Percentiles rank a stretch among this genome's conserved stretches.
These are phyloP conservation scores for Polymixis lichenea DNA, from an alignment of 2,888 invertebrate genomes.

Conservation along the genomic window DNA sequence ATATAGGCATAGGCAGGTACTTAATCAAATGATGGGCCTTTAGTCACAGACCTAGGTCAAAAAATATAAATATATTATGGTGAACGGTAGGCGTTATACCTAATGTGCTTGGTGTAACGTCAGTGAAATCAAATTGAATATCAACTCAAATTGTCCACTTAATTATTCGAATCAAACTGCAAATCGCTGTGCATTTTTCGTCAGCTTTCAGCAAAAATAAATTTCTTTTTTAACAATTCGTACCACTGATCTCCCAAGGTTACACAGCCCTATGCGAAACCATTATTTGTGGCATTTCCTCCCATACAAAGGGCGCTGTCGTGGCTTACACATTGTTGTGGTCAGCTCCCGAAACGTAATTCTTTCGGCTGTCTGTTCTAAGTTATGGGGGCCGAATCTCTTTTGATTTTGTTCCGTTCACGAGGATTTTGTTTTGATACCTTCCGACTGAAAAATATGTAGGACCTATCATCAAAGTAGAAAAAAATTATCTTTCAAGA, in stretches of 20 bases:
- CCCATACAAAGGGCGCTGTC: conserved; percentile 49
- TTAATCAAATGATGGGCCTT: background rate
- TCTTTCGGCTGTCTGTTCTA: conserved; percentile 44
- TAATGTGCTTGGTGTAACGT: too few species aligned
- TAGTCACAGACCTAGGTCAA: background rate
- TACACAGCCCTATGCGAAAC: conserved; percentile 19
- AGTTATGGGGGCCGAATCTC: conserved; percentile 35
- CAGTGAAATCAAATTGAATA: background rate
- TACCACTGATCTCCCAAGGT: background rate
- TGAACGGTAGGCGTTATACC: too few species aligned
- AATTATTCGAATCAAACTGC: background rate
- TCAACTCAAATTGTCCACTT: background rate
- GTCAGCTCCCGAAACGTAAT: conserved; percentile 54
- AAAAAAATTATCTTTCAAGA: too few species aligned
- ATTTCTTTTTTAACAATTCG: background rate
- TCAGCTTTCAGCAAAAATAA: background rate
- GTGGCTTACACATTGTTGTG: conserved; percentile 56
- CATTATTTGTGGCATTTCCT: conserved; percentile 58
- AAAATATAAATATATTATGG: background rate
- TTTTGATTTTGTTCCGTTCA: conserved; percentile 34
- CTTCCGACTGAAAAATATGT: background rate
- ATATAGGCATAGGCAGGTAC: background rate
- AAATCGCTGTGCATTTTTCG: background rate
- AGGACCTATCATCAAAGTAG: too few species aligned
- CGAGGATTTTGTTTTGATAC: background rate